These are phyloP conservation scores for Chaenogobius annularis DNA, from an alignment of 2,113 vertebrate genomes.

Conservation along the genomic window DNA sequence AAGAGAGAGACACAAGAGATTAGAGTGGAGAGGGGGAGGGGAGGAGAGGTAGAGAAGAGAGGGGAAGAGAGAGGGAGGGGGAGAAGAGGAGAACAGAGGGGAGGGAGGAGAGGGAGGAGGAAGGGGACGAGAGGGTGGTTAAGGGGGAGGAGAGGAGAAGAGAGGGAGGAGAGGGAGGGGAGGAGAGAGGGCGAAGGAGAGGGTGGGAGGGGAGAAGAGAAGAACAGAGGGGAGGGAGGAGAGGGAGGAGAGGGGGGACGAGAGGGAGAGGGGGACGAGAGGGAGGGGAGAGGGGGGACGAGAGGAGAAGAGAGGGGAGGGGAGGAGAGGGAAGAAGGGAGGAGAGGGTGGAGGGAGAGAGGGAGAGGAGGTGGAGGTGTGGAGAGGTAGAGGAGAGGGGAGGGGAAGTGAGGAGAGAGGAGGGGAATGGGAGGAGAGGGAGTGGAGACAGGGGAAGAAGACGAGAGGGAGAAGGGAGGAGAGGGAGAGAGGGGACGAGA, in stretches of 20 bases:
- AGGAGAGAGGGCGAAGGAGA: constrained; percentile 1
- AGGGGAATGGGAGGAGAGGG: no score
- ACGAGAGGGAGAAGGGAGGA: not conserved
- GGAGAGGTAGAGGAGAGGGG: not conserved
- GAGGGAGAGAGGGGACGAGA: not conserved
- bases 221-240: not conserved
- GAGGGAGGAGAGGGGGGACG: not conserved
- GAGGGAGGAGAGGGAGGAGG: not conserved
- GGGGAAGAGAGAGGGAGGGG: no score
- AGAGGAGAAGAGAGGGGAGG: not conserved
- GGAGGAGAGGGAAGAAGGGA: not conserved
- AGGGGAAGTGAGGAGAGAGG: constrained; percentile 1
- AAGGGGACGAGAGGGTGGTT: not conserved
- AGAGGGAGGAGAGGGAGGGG: not conserved
- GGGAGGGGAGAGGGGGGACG: not conserved
- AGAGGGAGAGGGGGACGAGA: no score
- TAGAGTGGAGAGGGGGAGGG: no score
- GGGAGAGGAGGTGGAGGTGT: not conserved
- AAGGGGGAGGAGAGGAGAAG: no score
- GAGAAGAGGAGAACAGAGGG: not conserved
- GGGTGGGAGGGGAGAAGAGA: not conserved
- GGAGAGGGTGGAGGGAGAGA: not conserved
- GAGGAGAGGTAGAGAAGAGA: no score
- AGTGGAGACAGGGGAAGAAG: no score
- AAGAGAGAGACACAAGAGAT: not conserved